Evolutionary conservation across 1,140 invertebrate genomes (phyloP), one percentile per base, ranked within the genome.

Genomic region (Ylistrum balloti): DNA sequence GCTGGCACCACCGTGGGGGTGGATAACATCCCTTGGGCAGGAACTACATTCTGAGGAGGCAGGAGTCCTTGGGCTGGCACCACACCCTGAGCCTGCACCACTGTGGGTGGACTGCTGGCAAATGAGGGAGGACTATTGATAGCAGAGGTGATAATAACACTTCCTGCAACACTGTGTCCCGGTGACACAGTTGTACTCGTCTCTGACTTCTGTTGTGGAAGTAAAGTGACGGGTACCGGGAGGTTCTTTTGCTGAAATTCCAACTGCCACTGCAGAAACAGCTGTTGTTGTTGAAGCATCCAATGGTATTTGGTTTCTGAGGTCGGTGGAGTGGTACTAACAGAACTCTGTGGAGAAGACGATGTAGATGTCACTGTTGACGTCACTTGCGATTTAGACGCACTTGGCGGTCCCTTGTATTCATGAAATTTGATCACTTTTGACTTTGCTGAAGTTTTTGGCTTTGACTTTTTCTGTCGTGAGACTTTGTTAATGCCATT

Each of bases 341-440:
- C 33, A 85, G 38, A 48, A 86, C 9, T 22, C 87, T 56, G 13
- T 38, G 41, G 20, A 45, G 13, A 89, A 86, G 56, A 93, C 85
- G 35, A 22, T 85, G 90, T 91, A 35, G 45, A 88, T 28, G 91
- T 93, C 5, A 93, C 74, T 28, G 94, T 86, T n/a, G 89, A 32
- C 38, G 90, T 92, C 20, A 91, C 86, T 87, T 94, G 93, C 33
- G 89, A 98, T 98, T 94, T 99, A 97, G 95, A 95, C 33, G 98
- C 98, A 96, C 98, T 99, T 89, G 99, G 98, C 74, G 99, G 99
- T 88, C 99, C 99, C 96, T 99, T 99, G 96, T 99, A 99, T 96
- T 99, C 99, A 96, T 99, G 99, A 96, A 99, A 99, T 97, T 99
- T 99, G 91, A 99, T 99, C 85, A 96, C 95, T 93, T 95, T 97